Base-by-base conservation (phyloP, 2,888 invertebrate genomes). In the Spialia ferax region DNA sequence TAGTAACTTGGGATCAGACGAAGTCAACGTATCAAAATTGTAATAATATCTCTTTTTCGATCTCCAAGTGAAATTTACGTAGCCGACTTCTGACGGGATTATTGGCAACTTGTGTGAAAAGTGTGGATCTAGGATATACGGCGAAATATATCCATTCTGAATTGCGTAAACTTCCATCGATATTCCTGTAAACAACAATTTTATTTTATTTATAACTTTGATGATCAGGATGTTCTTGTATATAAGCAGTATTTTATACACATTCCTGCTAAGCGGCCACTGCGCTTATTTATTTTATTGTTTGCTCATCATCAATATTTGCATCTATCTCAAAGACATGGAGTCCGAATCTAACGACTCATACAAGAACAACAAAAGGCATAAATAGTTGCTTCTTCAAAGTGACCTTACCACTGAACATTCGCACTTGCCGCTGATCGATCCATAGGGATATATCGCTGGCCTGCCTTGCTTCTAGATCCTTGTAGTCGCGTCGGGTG, bases 41-140 rank as follows among this genome's bases (percentile, higher is more conserved):
- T 98, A 98, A 80, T 95, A 96, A 85, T 97, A 97, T 82, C 96
- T 96, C 85, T 96, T 96, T 74, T 97, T 97, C 0, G 98, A 96
- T 81, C 96, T 96, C 98, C 98, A 98, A 54, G 98, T 98, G 83
- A 98, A 98, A 89, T 98, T 98, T 1, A 98, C 98, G 84, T 96
- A 96, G 71, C 97, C 96, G 23, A 99, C 97, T 93, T 99, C 98
- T 5, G 98, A 97, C 1, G 99, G 99, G 81, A 99, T 98, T 68
- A 97, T 96, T 54, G 98, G 98, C 74, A 99, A 93, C 83, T 97
- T 97, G 81, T 96, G 97, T 77, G 98, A 98, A 82, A 99, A 97
- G 84, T 97, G 97, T 1, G 98, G 98, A 83, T 98, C 98, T 75
- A 97, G 91, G 65, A 99, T 96, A 87, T 98, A 98, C 7, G 97